Conservation (phyloP, 2,113 vertebrate species). For the Nanger granti region DNA sequence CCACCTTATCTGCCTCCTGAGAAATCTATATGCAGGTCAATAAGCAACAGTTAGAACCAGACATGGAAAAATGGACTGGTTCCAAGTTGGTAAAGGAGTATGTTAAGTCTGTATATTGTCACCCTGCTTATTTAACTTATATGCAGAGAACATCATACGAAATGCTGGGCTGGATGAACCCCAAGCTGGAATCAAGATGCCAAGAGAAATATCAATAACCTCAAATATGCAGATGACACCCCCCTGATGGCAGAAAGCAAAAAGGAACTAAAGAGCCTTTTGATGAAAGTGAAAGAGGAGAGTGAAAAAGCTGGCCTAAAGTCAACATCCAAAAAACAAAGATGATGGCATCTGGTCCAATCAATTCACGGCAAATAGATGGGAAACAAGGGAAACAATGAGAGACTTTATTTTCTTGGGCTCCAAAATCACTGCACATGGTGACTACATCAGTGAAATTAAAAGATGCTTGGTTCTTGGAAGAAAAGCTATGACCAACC, state of each 20-base stretch:
- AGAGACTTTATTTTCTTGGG: background rate
- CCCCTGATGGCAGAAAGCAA: background rate
- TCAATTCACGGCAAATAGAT: background rate
- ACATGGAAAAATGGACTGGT: background rate
- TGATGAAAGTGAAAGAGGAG: background rate
- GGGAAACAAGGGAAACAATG: background rate
- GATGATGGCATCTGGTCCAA: background rate
- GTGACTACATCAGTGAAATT: background rate
- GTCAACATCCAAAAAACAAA: background rate
- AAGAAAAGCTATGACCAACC: background rate
- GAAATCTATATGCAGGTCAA: background rate
- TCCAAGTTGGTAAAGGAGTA: background rate
- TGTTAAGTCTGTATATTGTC: background rate
- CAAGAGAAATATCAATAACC: background rate
- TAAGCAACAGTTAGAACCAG: background rate
- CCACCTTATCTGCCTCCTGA: background rate
- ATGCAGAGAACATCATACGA: background rate
- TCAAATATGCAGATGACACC: background rate
- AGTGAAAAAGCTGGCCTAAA: background rate
- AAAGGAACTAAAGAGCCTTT: background rate
- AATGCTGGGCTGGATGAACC: background rate
- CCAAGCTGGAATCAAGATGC: background rate
- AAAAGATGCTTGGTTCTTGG: background rate
- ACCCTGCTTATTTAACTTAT: background rate
- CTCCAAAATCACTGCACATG: background rate